Evolutionary conservation across 2,888 invertebrate genomes (phyloP), one percentile per base, ranked within the genome.

Genomic region (Thymelicus acteon): DNA sequence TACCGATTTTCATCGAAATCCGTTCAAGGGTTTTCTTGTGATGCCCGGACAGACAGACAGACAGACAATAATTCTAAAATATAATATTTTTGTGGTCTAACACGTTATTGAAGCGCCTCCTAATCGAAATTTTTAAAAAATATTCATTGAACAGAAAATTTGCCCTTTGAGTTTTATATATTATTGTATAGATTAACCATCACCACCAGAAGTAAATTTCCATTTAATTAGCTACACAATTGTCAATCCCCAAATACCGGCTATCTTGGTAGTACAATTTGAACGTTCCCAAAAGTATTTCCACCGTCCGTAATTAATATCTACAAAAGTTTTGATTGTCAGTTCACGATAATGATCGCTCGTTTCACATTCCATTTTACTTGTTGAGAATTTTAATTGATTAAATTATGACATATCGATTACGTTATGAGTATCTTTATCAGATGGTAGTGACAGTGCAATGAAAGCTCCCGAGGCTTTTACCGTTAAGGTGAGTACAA

Each of bases 381-480:
- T 75, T 64, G 73, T 73, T 62, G 65, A 74, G 77, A 74, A 76
- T 79, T 77, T 77, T 76, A 79, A 79, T 79, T 76, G 76, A 75
- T 78, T 73, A 76, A 77, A 76, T 76, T 74, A 76, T 76, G 74
- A 78, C 75, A 76, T 75, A 75, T 77, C 74, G 75, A 77, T 77
- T 77, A 75, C 72, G 75, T 74, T 61, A 70, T 58, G 66, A 71
- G 52, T 44, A 49, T 64, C 31, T 67, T 74, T 76, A 77, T 78
- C 74, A 40, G 72, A 61, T 52, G n/a, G 62, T 31, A 68, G 47
- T 49, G 69, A 69, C 69, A 49, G 62, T 62, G 69, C 48, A 69
- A 63, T 48, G 69, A 69, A 69, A 69, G 69, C 63, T 57, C 47
- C 67, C 57, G 58, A 62, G 58, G 13, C 47, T 54, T 63, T 69